Evolutionary conservation across 2,888 invertebrate genomes (phyloP).

Genomic region (Dascillus cervinus): DNA sequence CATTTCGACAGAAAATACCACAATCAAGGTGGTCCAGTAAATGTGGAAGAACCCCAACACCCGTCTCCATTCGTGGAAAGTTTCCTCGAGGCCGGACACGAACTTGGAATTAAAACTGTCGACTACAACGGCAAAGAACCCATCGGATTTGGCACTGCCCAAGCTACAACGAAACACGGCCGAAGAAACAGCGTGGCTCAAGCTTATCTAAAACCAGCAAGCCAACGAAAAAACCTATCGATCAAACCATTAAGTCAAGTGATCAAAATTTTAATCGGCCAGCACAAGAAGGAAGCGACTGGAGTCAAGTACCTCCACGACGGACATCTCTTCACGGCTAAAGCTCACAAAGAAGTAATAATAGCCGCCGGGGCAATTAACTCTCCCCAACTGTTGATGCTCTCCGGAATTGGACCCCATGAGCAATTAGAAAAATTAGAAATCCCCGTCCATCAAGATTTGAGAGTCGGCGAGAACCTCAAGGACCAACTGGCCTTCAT

Average conservation of each 20-base stretch:
- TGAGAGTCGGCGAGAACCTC: constrained; percentile 59
- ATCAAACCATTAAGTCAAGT: constrained; percentile 54
- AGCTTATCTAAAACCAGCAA: constrained; percentile 55
- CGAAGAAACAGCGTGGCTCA: constrained; percentile 59
- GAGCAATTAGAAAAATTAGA: constrained; percentile 50
- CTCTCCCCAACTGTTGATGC: constrained; percentile 69
- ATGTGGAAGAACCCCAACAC: constrained; percentile 40
- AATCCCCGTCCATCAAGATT: constrained; percentile 49
- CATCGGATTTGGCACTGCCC: constrained; percentile 54
- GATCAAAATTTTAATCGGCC: constrained; percentile 51
- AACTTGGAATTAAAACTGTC: constrained; percentile 51
- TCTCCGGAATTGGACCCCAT: constrained; percentile 68
- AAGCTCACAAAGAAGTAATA: constrained; percentile 64
- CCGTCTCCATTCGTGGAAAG: constrained; percentile 13
- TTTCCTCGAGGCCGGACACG: constrained; percentile 55
- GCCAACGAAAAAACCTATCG: constrained; percentile 53
- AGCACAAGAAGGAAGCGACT: constrained; percentile 51
- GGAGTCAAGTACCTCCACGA: constrained; percentile 54
- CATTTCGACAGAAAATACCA: constrained; percentile 49
- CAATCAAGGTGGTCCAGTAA: constrained; percentile 49
- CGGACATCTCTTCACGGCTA: constrained; percentile 46
- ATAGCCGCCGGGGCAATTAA: constrained; percentile 68
- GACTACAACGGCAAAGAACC: constrained; percentile 58
- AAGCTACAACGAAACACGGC: constrained; percentile 58
- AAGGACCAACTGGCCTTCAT: constrained; percentile 54